Base-by-base conservation (phyloP, 2,797 vertebrate genomes). In the Sternotherus odoratus region DNA sequence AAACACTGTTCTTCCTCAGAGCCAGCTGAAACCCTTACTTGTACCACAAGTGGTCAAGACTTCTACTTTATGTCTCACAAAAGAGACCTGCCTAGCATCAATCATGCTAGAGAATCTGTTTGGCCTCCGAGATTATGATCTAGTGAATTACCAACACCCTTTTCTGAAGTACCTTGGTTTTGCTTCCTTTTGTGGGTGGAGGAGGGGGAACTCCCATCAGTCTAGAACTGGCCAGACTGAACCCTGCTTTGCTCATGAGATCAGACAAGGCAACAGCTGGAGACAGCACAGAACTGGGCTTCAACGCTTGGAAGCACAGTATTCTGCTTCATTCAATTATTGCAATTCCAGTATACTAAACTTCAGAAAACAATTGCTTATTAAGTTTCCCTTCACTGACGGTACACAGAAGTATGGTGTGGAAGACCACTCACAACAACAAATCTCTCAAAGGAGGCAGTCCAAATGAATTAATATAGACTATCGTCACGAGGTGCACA, bases 341-440 rank as follows among this genome's bases (percentile, higher is more conserved):
- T 66, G 9, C n/a, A 66, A 23, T 23, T 19, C n/a, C n/a, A 39
- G 66, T 6, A 23, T 21, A 19, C 9, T 19, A 9, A 19, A 69
- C 36, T 12, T 23, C 66, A 69, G 66, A 69, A n/a, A 69, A 69
- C 36, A 39, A 17, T 19, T 39, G 66, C 21, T 69, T 23, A 36
- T 12, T 23, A 23, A 12, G 66, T 39, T 69, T 69, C 36, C 66
- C 36, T 69, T 39, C n/a, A 23, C n/a, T 39, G 63, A 36, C 15
- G 2, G 4, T 16, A 24, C 36, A 39, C 0, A 39, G 66, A 6
- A 23, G n/a, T 23, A 19, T 23, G 9, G n/a, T 21, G 19, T 36
- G 9, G 63, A 69, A 69, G 36, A 66, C 33, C 36, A 66, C 63
- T n/a, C 15, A 66, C 33, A 66, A 30, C 63, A 66, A n/a, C 63